A percentile compares a stretch with the other conserved stretches of the same genome.
These are phyloP conservation scores for Sialis lutaria DNA, from an alignment of 2,888 invertebrate genomes.

Conservation along the genomic window DNA sequence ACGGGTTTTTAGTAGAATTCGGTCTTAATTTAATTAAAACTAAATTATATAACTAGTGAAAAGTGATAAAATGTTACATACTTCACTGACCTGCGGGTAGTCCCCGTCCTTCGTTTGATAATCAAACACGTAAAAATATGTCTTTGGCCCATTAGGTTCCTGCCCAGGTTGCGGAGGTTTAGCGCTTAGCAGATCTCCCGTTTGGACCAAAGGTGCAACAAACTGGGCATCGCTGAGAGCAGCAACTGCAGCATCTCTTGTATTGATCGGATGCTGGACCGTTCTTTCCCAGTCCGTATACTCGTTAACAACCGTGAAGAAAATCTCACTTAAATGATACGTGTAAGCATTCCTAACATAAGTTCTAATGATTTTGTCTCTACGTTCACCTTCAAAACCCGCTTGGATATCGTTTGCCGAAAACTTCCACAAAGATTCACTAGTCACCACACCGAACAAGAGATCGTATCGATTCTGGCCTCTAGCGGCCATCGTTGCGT, in stretches of 20 bases:
- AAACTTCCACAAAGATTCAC: conserved; percentile 85
- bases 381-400: conserved; percentile 73
- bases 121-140: conserved; percentile 81
- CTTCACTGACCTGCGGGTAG: conserved; percentile 56
- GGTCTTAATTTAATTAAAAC: too few species aligned
- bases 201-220: conserved; percentile 76
- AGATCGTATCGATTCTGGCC: conserved; percentile 59
- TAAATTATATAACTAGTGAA: neutral
- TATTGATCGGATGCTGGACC: conserved; percentile 75
- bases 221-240: conserved; percentile 89
- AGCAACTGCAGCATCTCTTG: conserved; percentile 74
- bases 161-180: conserved; percentile 41
- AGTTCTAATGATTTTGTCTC: conserved; percentile 75
- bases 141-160: conserved; percentile 49
- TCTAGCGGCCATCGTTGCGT: conserved; percentile 36
- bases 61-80: neutral
- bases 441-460: conserved; percentile 79
- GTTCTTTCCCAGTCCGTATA: conserved; percentile 96
- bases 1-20: too few species aligned
- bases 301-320: conserved; percentile 90
- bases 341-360: conserved; percentile 90
- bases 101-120: conserved; percentile 82
- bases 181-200: conserved; percentile 62
- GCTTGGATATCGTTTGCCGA: conserved; percentile 65
- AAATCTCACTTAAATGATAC: conserved; percentile 91